phyloP scores from a whole-genome alignment of 2,888 invertebrate species.

The Dinocampus coccinellae region DNA sequence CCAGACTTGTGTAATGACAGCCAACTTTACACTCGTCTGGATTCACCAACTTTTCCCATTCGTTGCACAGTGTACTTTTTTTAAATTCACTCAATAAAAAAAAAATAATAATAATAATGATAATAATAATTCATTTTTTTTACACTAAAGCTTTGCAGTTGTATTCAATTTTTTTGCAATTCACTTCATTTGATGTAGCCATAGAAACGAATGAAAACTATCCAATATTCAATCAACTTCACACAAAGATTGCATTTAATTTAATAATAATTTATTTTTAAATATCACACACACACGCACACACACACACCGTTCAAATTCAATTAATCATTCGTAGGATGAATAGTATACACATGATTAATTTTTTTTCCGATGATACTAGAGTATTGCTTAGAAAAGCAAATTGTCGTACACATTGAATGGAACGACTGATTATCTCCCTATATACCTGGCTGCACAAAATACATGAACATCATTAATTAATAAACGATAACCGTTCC shows the following conservation, averaged over 20 bases:
- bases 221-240: constrained; percentile 8
- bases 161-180: constrained; percentile 39
- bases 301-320: constrained; percentile 7
- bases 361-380: neutral
- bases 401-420: neutral
- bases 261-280: constrained; percentile 11
- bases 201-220: constrained; percentile 30
- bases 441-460: constrained; percentile 33
- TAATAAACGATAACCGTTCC: neutral
- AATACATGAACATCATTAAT: neutral
- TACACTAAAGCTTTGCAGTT: constrained; percentile 38
- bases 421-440: neutral
- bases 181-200: constrained; percentile 26
- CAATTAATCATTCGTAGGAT: constrained; percentile 3
- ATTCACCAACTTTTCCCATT: too few relatives aligned
- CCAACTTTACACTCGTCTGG: too few relatives aligned
- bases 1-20: too few relatives aligned
- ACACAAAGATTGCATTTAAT: constrained; percentile 6
- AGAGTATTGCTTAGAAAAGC: constrained; percentile 6
- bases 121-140: too few relatives aligned
- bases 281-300: neutral
- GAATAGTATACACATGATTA: constrained; percentile 6
- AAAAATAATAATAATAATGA: constrained; percentile 29
- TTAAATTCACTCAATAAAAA: neutral
- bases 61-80: too few relatives aligned